Conservation (phyloP, 92 coral and sea anemone genomes). For the Epizoanthus scotinus region DNA sequence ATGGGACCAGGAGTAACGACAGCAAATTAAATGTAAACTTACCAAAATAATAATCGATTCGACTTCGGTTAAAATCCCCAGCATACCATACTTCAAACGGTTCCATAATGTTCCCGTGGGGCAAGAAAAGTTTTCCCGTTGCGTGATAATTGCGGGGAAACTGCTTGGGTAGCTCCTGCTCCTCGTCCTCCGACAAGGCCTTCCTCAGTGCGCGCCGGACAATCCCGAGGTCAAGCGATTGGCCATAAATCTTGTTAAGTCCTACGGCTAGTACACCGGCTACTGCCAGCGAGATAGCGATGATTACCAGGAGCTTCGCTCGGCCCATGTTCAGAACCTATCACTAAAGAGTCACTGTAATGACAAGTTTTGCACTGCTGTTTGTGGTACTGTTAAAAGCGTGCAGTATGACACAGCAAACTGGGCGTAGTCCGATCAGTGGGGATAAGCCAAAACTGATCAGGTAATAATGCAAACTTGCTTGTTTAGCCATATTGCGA, state of each 20-base stretch:
- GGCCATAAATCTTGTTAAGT: constrained; percentile 14
- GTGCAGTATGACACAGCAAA: background rate
- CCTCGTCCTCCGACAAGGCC: constrained; percentile 18
- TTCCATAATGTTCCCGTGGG: constrained; percentile 33
- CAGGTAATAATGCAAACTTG: constrained; percentile 27
- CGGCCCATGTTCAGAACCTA: background rate
- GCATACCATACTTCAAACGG: constrained; percentile 44
- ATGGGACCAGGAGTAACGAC: too few relatives aligned
- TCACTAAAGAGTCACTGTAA: too few relatives aligned
- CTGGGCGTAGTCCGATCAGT: constrained; percentile 1
- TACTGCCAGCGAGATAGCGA: background rate
- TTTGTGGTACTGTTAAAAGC: background rate
- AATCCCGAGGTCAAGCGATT: background rate
- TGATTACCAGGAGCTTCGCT: background rate
- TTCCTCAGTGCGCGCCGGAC: constrained; percentile 18
- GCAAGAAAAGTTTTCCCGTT: constrained; percentile 28
- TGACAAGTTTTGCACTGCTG: too few relatives aligned
- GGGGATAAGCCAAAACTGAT: background rate
- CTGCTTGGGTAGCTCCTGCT: background rate
- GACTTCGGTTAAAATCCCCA: constrained; percentile 34
- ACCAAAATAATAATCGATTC: constrained; percentile 44
- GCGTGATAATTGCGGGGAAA: constrained; percentile 40
- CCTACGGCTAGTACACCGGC: constrained; percentile 24
- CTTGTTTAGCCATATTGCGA: background rate
- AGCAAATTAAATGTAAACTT: background rate